phyloP scores from a whole-genome alignment of 2,113 vertebrate genomes.

The Scolopax mira region DNA sequence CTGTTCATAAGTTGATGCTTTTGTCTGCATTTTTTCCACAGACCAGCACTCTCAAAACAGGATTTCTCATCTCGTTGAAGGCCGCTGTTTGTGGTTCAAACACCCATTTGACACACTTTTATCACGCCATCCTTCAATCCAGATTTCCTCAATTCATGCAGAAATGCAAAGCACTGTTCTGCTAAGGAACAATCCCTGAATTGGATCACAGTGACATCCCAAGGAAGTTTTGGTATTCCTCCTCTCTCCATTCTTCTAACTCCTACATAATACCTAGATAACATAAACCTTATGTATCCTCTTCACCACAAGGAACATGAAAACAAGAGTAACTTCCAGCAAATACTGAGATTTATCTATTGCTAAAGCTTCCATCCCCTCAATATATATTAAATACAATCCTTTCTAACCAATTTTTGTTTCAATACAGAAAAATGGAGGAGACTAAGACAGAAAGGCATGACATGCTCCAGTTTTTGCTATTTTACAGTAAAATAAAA shows the following conservation, averaged over 20 bases:
- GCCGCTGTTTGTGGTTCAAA: background rate
- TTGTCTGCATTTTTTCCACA: background rate
- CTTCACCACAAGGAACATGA: background rate
- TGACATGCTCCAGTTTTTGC: accelerated
- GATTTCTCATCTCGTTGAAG: background rate
- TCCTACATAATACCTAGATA: background rate
- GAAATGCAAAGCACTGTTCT: background rate
- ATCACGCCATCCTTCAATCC: background rate
- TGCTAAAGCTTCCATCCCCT: background rate
- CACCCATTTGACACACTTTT: accelerated
- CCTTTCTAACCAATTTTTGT: background rate
- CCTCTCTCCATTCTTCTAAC: background rate
- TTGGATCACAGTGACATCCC: background rate
- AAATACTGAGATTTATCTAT: background rate
- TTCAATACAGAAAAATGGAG: background rate
- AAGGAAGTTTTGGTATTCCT: background rate
- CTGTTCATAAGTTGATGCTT: background rate
- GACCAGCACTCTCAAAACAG: background rate
- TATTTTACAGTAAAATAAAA: background rate
- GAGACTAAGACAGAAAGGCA: background rate
- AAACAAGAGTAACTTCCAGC: background rate
- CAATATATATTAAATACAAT: accelerated
- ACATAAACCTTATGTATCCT: background rate
- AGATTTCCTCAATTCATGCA: background rate
- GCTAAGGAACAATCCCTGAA: background rate